phyloP scores from a whole-genome alignment of 2,113 vertebrate genomes.

The Rhabdomys dilectus region DNA sequence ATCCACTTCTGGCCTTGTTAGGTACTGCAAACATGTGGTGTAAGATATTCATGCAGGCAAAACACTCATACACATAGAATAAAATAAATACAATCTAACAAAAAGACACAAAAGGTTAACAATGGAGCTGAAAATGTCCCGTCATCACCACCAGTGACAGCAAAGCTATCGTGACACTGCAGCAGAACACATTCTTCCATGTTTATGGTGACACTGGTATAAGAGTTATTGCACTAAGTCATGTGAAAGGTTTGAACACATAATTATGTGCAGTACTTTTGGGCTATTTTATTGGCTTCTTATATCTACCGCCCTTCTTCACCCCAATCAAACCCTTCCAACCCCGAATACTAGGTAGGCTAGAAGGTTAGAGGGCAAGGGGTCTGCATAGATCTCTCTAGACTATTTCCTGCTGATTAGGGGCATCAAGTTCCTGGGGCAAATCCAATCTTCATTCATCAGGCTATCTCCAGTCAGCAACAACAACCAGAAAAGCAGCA shows the following conservation, averaged over 20 bases:
- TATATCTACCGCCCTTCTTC: no score
- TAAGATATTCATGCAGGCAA: neutral
- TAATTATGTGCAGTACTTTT: neutral
- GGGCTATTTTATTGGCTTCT: no score
- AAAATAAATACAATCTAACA: neutral
- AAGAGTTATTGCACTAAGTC: neutral
- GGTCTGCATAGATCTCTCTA: no score
- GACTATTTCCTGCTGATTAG: no score
- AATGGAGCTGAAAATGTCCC: neutral
- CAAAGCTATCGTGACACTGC: neutral
- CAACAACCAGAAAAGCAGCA: no score
- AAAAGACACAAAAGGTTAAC: neutral
- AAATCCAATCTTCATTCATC: no score
- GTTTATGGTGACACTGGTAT: neutral
- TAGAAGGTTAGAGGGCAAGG: no score
- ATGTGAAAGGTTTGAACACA: neutral
- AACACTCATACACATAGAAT: neutral
- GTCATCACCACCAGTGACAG: neutral
- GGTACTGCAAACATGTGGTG: neutral
- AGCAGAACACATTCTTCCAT: no score
- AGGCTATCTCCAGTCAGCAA: no score
- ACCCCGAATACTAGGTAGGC: no score
- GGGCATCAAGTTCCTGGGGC: no score
- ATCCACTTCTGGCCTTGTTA: neutral
- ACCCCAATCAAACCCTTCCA: no score